Percentiles rank a stretch among this genome's conserved stretches.
phyloP scores from a whole-genome alignment of 2,113 vertebrate species.

The Verasper variegatus region DNA sequence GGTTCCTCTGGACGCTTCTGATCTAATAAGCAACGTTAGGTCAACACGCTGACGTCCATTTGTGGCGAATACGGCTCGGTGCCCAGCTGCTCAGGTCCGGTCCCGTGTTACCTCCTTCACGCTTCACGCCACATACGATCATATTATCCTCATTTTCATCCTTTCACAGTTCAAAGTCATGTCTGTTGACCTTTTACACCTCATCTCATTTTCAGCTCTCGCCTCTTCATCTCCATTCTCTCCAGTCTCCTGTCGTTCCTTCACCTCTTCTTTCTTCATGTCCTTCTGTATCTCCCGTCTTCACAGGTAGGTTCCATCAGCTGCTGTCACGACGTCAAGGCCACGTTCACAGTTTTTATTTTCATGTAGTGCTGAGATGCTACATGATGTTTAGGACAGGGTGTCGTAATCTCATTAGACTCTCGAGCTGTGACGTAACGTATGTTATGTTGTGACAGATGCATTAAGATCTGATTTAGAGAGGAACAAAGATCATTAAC shows the following conservation, averaged over 20 bases:
- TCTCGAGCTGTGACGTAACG: too few species aligned
- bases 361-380: background rate
- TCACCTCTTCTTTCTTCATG: constrained; percentile 56
- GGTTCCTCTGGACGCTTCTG: constrained; percentile 23
- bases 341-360: background rate
- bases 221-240: constrained; percentile 51
- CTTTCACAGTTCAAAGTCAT: background rate
- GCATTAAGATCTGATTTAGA: too few species aligned
- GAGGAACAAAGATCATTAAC: too few species aligned
- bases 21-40: constrained; percentile 25
- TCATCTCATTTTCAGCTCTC: constrained; percentile 65
- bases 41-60: background rate
- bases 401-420: background rate
- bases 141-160: constrained; percentile 26
- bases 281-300: constrained; percentile 34
- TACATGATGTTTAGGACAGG: background rate
- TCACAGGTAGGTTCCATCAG: constrained; percentile 51
- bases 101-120: background rate
- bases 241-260: constrained; percentile 45
- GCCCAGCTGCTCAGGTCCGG: background rate
- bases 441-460: too few species aligned
- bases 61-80: background rate
- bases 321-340: background rate
- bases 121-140: constrained; percentile 5
- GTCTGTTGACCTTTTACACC: constrained; percentile 62